phyloP scores from a whole-genome alignment of 2,797 vertebrate genomes.

The Macrochelys suwanniensis region DNA sequence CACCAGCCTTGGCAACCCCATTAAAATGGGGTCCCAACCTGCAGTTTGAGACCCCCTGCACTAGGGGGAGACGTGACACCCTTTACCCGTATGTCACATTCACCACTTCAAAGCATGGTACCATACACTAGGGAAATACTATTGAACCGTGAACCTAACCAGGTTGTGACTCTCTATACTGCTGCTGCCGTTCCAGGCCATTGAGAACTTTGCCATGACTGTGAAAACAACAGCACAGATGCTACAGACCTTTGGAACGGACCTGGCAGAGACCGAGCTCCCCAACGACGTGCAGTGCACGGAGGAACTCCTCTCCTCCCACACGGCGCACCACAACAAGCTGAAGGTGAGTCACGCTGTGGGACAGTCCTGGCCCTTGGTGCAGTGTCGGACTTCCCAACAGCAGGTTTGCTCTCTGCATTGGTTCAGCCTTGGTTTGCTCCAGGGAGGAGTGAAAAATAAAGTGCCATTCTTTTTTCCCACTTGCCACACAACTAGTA shows the following conservation, averaged over 20 bases:
- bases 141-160: background rate
- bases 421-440: background rate
- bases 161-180: background rate
- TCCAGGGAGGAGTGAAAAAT: background rate
- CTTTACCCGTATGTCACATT: background rate
- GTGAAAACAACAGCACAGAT: slow-evolving; percentile 94
- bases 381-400: background rate
- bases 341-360: slow-evolving; percentile 85
- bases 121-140: background rate
- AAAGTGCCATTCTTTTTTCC: background rate
- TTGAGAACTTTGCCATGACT: slow-evolving; percentile 96
- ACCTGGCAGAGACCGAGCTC: slow-evolving; percentile 91
- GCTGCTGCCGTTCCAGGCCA: slow-evolving; percentile 84
- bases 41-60: no score
- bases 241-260: slow-evolving; percentile 91
- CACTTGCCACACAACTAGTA: background rate
- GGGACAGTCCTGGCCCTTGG: background rate
- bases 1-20: no score
- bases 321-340: slow-evolving; percentile 87
- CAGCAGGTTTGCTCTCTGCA: background rate
- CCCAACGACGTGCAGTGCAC: slow-evolving; percentile 91
- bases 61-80: background rate
- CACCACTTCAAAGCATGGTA: background rate
- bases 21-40: no score
- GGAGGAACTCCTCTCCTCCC: slow-evolving; percentile 89